phyloP scores from a whole-genome alignment of 53 echinoderm and acorn worm genomes.

The Arbacia lixula region DNA sequence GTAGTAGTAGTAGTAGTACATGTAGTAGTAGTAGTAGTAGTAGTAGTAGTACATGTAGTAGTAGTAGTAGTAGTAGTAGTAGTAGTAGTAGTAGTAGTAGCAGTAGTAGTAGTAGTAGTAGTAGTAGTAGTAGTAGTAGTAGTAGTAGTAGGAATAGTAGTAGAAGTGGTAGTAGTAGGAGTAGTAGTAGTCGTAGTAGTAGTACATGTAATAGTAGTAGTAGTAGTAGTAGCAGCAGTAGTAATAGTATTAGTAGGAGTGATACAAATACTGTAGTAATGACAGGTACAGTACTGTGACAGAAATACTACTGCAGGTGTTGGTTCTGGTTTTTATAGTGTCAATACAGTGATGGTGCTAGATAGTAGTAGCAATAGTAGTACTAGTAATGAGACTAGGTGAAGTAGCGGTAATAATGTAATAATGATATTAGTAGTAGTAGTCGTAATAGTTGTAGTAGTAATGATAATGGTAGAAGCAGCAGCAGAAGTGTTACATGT shows the following conservation, averaged over 20 bases:
- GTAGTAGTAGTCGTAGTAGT: conserved; percentile 18
- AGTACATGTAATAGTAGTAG: not conserved
- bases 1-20: conserved; percentile 20
- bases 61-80: conserved; percentile 34
- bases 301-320: too few species aligned
- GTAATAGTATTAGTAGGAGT: not conserved
- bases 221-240: not conserved
- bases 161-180: conserved; percentile 12
- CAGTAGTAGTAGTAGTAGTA: conserved; percentile 15
- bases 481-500: not conserved
- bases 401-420: not conserved
- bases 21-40: conserved; percentile 18
- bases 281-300: too few species aligned
- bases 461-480: too few species aligned
- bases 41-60: conserved; percentile 17
- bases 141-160: conserved; percentile 14
- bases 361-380: not conserved
- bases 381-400: not conserved
- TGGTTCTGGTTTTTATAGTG: too few species aligned
- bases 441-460: too few species aligned
- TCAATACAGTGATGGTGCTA: too few species aligned
- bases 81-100: conserved; percentile 40
- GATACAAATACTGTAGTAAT: too few species aligned
- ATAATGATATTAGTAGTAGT: too few species aligned
- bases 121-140: conserved; percentile 21